phyloP scores from a whole-genome alignment of 92 coral and sea anemone genomes.

The Phenganax subtilis region DNA sequence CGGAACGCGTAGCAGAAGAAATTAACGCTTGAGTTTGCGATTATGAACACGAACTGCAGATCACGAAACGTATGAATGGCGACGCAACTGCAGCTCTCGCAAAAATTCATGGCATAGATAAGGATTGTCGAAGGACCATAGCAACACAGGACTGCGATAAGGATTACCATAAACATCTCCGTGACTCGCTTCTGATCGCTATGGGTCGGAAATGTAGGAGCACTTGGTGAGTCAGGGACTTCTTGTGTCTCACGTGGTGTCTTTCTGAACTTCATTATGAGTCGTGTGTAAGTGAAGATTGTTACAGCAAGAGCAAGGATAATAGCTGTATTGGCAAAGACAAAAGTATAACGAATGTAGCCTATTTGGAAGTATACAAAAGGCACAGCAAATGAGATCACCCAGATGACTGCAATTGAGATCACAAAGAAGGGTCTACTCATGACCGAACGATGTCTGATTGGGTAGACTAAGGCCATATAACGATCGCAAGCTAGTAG shows the following conservation, averaged over 20 bases:
- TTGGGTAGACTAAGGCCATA: conserved; percentile 77
- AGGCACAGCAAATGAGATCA: conserved; percentile 23
- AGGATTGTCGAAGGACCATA: conserved; percentile 72
- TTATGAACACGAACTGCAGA: conserved; percentile 64
- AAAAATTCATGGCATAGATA: conserved; percentile 78
- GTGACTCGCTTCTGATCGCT: conserved; percentile 49
- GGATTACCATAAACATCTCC: conserved; percentile 66
- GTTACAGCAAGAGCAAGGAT: conserved; percentile 23
- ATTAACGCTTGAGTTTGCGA: conserved; percentile 75
- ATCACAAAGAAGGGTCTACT: not conserved
- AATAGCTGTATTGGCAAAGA: conserved; percentile 31
- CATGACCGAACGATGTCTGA: conserved; percentile 29
- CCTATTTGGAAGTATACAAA: conserved; percentile 33
- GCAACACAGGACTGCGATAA: conserved; percentile 61
- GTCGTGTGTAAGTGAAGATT: conserved; percentile 39
- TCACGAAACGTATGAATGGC: conserved; percentile 82
- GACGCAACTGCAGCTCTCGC: conserved; percentile 67
- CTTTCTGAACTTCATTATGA: conserved; percentile 26
- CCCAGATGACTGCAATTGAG: conserved; percentile 7
- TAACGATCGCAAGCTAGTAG: conserved; percentile 82
- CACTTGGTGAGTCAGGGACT: conserved; percentile 6
- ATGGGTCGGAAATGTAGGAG: conserved; percentile 5
- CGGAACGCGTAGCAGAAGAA: conserved; percentile 88
- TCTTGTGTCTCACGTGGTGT: not conserved
- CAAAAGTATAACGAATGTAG: conserved; percentile 40